These are phyloP conservation scores for Lepeophtheirus nordmannii DNA, from an alignment of 2,888 invertebrate species.

Conservation along the genomic window DNA sequence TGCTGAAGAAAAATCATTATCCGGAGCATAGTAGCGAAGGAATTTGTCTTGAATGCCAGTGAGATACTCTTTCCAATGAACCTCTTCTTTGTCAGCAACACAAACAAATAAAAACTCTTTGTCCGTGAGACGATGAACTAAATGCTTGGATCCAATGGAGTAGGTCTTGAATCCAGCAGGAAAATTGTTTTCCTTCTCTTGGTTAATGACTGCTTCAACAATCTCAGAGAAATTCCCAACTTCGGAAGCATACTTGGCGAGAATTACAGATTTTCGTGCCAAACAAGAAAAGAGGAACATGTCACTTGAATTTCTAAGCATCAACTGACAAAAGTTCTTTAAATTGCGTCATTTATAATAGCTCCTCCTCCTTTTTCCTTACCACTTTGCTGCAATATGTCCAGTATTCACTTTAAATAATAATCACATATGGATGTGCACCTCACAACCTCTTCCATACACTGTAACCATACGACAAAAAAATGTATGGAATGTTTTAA, in stretches of 20 bases:
- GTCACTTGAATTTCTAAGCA: too few species aligned
- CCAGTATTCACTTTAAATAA: too few species aligned
- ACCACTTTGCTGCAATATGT: too few species aligned
- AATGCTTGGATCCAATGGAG: constrained; percentile 65
- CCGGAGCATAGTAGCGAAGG: constrained; percentile 25
- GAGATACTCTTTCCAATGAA: constrained; percentile 56
- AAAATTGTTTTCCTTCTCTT: constrained; percentile 67
- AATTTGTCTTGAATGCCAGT: constrained; percentile 80
- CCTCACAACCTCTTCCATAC: too few species aligned
- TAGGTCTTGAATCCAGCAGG: constrained; percentile 45
- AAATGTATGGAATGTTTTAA: too few species aligned
- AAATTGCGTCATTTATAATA: too few species aligned
- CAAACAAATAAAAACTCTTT: constrained; percentile 76
- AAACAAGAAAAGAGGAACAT: not conserved
- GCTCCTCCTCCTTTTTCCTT: too few species aligned
- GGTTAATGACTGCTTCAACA: constrained; percentile 76
- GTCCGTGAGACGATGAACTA: constrained; percentile 79
- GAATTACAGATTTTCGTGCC: constrained; percentile 43
- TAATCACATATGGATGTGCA: too few species aligned
- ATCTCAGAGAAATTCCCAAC: constrained; percentile 87
- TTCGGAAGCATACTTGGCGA: constrained; percentile 79
- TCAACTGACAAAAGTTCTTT: too few species aligned
- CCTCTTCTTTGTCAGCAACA: constrained; percentile 77
- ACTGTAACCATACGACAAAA: too few species aligned
- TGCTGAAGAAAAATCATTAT: not conserved